Evolutionary conservation across 2,797 vertebrate genomes (phyloP).

Genomic region (Malurus leucopterus): DNA sequence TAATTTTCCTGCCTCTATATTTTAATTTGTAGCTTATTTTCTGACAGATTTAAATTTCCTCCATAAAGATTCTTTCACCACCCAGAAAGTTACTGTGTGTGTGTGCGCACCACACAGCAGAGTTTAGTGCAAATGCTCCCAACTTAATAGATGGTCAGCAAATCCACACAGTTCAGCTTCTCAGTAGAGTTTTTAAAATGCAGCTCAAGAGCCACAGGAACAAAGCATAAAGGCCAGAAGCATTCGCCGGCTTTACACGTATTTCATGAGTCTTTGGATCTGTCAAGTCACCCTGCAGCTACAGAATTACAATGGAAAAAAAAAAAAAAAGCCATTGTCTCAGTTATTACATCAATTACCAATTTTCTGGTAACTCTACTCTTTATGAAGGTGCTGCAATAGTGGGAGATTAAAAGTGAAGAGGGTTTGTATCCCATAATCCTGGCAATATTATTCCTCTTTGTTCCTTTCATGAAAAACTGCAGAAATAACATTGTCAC

Average conservation of each 20-base stretch:
- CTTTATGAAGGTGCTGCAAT: not conserved
- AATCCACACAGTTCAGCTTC: not conserved
- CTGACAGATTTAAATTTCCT: not conserved
- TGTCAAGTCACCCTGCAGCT: not conserved
- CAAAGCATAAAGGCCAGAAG: not conserved
- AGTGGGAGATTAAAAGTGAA: not conserved
- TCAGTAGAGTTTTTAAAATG: not conserved
- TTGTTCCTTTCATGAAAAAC: not conserved
- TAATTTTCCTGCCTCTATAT: not conserved
- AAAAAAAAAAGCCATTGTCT: not conserved
- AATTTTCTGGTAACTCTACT: not conserved
- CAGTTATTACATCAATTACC: not conserved
- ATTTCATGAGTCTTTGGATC: not conserved
- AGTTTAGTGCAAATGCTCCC: not conserved
- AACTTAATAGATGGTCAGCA: not conserved
- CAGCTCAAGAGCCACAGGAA: not conserved
- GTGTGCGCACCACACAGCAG: not conserved
- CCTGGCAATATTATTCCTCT: not conserved
- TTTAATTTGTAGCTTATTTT: not conserved
- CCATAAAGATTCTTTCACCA: not conserved
- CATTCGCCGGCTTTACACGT: not conserved
- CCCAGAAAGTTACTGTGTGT: not conserved
- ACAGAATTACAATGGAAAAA: not conserved
- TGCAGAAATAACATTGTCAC: not conserved
- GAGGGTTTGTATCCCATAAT: not conserved